Evolutionary conservation across 1,140 invertebrate species (phyloP).

Genomic region (Brachionus manjavacas): DNA sequence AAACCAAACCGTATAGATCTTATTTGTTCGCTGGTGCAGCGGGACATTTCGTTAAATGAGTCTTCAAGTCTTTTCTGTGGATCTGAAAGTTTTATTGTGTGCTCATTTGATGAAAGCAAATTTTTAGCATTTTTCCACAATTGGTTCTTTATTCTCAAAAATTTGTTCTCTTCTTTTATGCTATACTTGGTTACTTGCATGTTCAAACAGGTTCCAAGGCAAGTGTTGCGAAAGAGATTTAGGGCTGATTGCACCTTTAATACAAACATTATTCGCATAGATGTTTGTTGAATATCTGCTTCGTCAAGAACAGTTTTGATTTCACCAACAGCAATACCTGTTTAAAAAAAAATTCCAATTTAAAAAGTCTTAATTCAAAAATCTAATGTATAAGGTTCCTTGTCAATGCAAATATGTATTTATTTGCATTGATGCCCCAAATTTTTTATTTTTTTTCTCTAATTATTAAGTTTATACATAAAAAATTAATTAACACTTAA

Average conservation of each 20-base stretch:
- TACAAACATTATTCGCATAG: slow-evolving; percentile 39
- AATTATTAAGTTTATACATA: too few species aligned
- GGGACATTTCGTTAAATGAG: slow-evolving; percentile 19
- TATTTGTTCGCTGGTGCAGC: slow-evolving; percentile 27
- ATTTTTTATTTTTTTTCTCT: too few species aligned
- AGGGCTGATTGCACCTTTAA: slow-evolving; percentile 34
- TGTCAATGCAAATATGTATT: too few species aligned
- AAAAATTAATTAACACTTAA: too few species aligned
- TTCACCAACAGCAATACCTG: slow-evolving; percentile 41
- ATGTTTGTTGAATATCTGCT: slow-evolving; percentile 39
- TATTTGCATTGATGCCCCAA: too few species aligned
- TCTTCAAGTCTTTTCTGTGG: slow-evolving; percentile 41
- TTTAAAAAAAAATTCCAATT: background rate
- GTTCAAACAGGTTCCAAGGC: background rate
- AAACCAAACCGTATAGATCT: slow-evolving; percentile 14
- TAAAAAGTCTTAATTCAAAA: background rate
- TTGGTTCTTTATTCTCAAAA: background rate
- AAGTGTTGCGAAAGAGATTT: slow-evolving; percentile 1
- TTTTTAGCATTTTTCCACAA: slow-evolving; percentile 12
- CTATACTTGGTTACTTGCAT: slow-evolving; percentile 33
- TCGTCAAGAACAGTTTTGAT: slow-evolving; percentile 36
- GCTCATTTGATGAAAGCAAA: slow-evolving; percentile 17
- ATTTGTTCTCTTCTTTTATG: slow-evolving; percentile 4
- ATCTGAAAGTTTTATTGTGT: slow-evolving; percentile 29
- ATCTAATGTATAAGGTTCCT: too few species aligned